Base-by-base conservation (phyloP, 2,888 invertebrate genomes). In the Drosophila paranaensis region DNA sequence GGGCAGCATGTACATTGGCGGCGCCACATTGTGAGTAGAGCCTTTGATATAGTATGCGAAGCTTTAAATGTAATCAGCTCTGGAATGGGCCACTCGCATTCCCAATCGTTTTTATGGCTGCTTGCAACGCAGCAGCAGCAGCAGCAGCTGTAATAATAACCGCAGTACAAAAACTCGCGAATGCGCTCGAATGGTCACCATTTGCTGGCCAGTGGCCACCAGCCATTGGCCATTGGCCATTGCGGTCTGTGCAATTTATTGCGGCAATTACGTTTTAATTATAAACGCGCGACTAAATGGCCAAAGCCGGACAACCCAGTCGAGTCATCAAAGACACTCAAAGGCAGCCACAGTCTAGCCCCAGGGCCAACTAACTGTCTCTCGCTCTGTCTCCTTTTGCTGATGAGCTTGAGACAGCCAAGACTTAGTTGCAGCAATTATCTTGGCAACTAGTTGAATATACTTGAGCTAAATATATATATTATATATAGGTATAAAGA, bases 1-100 rank as follows among this genome's bases (percentile, higher is more conserved):
- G 92, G 97, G 97, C 0, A 97, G 97, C 63, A 97, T 97, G 96
- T 98, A 97, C 87, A 97, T 98, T 83, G 98, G 97, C 33, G 98
- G 98, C 60, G 97, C 97, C 70, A 97, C 97, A 56, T 96, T 96
- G 97, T 97, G 94, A 95, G 96, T 95, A 82, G 57, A 35, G 46
- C 14, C 48, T 50, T 57, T 57, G 58, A 73, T 61, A 61, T 57
- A 58, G 71, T 71, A 9, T 25, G n/a, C 6, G 40, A 10, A 13
- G 11, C 27, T 54, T 37, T 43, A 27, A 37, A 37, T 54, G 48
- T 56, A 64, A 56, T 64, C 56, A 67, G 30, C 37, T 30, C 5
- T 42, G 54, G 54, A 40, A 55, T 50, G 40, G 48, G 39, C 30
- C 27, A 40, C 46, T 63, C 25, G 46, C 67, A 56, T 50, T 69